Evolutionary conservation across 2,113 vertebrate genomes (phyloP), one percentile per base, ranked within the genome.

Genomic region (Alligator sinensis): DNA sequence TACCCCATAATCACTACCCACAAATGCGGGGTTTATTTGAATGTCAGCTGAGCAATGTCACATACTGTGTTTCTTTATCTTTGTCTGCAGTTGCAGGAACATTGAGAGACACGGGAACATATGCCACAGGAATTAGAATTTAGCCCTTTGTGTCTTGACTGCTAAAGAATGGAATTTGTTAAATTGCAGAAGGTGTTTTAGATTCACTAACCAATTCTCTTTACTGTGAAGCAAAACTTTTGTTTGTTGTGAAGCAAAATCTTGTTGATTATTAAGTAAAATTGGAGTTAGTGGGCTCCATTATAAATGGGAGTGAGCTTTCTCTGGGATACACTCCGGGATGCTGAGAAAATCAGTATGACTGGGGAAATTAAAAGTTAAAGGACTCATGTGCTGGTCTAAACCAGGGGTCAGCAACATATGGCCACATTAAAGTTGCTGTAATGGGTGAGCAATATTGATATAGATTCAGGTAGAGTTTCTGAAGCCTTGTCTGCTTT

Each of bases 1-100:
- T 89, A 95, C 88, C 80, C 84, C 86, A 54, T 91, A 96, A 95
- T 97, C 89, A 95, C 85, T 7, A 2, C 30, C 91, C 96, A 59
- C 59, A 60, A 85, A 47, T 47, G 82, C 78, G 34, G 75, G 17
- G 4, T 14, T 80, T 80, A 34, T n/a, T 93, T 80, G 92, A 54
- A 74, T 70, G 82, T 91, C 64, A 91, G 77, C 58, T 64, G 72
- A 94, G 75, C 77, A 86, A 95, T 92, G 59, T 34, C 63, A 57
- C 77, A 64, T 54, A 38, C 64, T 2, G 1, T 4, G 5, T 76
- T 90, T 70, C 34, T 54, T 80, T 60, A 75, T 0, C 1, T 90
- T 84, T 25, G 75, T 62, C 84, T 89, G 86, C 60, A 78, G n/a
- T 54, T 6, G 2, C 82, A 55, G 60, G 11, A 19, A 38, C 24